Conservation (phyloP, 2,113 vertebrate species). For the Takifugu flavidus region DNA sequence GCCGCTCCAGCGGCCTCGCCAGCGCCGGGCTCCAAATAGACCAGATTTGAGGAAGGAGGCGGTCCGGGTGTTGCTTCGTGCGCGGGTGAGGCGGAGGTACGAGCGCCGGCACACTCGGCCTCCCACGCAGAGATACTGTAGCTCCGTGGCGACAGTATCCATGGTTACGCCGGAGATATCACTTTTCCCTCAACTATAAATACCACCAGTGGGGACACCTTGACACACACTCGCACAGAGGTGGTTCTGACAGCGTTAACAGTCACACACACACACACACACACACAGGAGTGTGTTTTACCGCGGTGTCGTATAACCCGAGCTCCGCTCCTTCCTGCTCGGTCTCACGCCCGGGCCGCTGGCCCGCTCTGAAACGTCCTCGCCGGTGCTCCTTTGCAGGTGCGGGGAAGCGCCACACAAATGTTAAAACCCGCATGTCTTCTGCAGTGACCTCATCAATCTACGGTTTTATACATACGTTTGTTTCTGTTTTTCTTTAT, state of each 20-base stretch:
- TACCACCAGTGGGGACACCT: slow-evolving; percentile 75
- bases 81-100: slow-evolving; percentile 19
- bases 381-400: no score
- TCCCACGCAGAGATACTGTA: slow-evolving; percentile 65
- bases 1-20: neutral
- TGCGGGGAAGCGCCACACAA: no score
- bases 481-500: slow-evolving; percentile 75
- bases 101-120: slow-evolving; percentile 52
- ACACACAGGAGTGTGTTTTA: slow-evolving; percentile 26
- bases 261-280: slow-evolving; percentile 17
- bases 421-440: no score
- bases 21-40: neutral
- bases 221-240: slow-evolving; percentile 41
- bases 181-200: slow-evolving; percentile 77
- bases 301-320: slow-evolving; percentile 28
- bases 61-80: neutral
- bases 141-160: slow-evolving; percentile 76
- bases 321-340: slow-evolving; percentile 16
- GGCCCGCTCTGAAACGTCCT: no score
- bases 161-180: slow-evolving; percentile 79
- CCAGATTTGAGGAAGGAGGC: slow-evolving; percentile 7
- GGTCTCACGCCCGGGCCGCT: no score
- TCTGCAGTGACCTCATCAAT: slow-evolving; percentile 47
- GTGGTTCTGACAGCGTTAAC: slow-evolving; percentile 30
- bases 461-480: slow-evolving; percentile 66